These are phyloP conservation scores for Ctenosaura bakeri DNA, from an alignment of 2,797 vertebrate species.

Conservation along the genomic window DNA sequence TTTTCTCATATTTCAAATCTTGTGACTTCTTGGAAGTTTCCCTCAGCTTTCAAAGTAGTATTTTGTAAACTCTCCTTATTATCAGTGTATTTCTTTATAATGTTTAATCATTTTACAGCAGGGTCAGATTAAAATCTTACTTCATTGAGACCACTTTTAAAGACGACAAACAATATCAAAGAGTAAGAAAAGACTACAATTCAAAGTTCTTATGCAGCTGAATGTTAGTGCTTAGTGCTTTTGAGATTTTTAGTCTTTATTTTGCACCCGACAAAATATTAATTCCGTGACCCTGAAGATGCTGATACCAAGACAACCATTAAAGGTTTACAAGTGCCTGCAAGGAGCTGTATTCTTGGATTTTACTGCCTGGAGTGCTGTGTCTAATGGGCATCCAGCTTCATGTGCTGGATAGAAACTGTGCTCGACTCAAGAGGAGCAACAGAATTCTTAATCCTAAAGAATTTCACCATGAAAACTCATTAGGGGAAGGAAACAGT, in stretches of 20 bases:
- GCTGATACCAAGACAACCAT: slow-evolving; percentile 45
- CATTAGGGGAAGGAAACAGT: slow-evolving; percentile 52
- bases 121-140: slow-evolving; percentile 14
- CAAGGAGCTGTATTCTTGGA: slow-evolving; percentile 46
- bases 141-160: slow-evolving; percentile 33
- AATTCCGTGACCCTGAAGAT: slow-evolving; percentile 74
- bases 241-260: slow-evolving; percentile 55
- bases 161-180: slow-evolving; percentile 31
- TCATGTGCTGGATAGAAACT: slow-evolving; percentile 40
- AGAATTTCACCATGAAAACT: slow-evolving; percentile 69
- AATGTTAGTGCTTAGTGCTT: slow-evolving; percentile 50
- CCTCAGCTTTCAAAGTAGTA: neutral
- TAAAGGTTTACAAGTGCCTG: slow-evolving; percentile 59
- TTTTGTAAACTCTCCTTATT: slow-evolving; percentile 43
- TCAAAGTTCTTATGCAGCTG: slow-evolving; percentile 29
- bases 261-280: slow-evolving; percentile 65
- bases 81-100: slow-evolving; percentile 5
- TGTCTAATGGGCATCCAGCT: slow-evolving; percentile 66
- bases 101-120: neutral
- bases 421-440: slow-evolving; percentile 57
- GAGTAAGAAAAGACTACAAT: slow-evolving; percentile 59
- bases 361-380: slow-evolving; percentile 54
- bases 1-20: too few relatives aligned
- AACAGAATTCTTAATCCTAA: slow-evolving; percentile 45
- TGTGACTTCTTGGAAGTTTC: neutral